Percentiles rank a stretch among this genome's conserved stretches.
These are phyloP conservation scores for Pectinophora gossypiella DNA, from an alignment of 1,140 invertebrate species.

Conservation along the genomic window DNA sequence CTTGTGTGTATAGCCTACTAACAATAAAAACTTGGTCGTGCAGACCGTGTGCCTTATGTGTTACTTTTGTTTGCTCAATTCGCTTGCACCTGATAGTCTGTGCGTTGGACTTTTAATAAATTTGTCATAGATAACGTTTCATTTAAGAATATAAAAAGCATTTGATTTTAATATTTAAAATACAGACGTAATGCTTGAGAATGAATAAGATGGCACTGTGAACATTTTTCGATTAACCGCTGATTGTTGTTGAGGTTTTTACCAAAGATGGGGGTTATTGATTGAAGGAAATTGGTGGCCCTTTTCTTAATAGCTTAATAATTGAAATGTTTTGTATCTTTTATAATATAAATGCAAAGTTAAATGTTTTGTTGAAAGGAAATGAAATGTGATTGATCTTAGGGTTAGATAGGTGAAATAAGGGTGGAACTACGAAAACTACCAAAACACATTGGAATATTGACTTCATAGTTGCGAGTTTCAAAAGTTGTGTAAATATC, in stretches of 20 bases:
- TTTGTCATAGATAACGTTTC: slow-evolving; percentile 5
- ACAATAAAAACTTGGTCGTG: slow-evolving; percentile 32
- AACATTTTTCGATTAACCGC: slow-evolving; percentile 43
- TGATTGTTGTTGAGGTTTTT: slow-evolving; percentile 64
- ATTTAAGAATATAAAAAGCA: not conserved
- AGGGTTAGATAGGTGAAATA: slow-evolving; percentile 56
- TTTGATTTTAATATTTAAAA: slow-evolving; percentile 14
- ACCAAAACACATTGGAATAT: not conserved
- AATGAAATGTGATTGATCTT: slow-evolving; percentile 65
- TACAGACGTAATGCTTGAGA: slow-evolving; percentile 28
- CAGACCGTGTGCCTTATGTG: slow-evolving; percentile 64
- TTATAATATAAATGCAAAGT: slow-evolving; percentile 56
- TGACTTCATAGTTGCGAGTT: not conserved
- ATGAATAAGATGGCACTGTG: slow-evolving; percentile 28
- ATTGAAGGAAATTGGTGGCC: slow-evolving; percentile 41
- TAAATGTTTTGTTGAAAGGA: slow-evolving; percentile 53
- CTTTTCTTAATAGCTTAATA: slow-evolving; percentile 61
- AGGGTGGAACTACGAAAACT: slow-evolving; percentile 11
- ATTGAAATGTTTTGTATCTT: slow-evolving; percentile 69
- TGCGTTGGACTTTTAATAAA: slow-evolving; percentile 21
- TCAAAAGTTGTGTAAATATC: not conserved
- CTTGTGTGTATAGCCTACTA: not conserved
- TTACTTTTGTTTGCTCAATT: slow-evolving; percentile 59
- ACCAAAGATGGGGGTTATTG: slow-evolving; percentile 69
- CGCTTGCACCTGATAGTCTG: slow-evolving; percentile 52